Conservation (phyloP, 2,888 invertebrate genomes). For the Cheilosia grossa region DNA sequence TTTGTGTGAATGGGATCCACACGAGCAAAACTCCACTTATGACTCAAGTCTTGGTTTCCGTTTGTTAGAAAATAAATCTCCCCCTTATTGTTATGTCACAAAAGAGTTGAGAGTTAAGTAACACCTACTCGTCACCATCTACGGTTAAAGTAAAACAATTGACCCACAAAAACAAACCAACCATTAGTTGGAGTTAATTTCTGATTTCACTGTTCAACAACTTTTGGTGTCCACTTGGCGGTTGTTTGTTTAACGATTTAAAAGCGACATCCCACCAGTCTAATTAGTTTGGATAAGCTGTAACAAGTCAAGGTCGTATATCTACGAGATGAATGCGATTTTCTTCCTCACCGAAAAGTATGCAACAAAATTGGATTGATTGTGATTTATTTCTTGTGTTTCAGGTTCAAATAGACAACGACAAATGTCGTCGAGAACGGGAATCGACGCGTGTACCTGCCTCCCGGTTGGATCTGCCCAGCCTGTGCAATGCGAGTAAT, state of each 20-base stretch:
- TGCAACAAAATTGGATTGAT: conserved; percentile 24
- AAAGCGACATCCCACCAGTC: conserved; percentile 30
- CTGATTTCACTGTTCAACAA: background rate
- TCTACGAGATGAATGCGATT: conserved; percentile 13
- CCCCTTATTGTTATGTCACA: conserved; percentile 35
- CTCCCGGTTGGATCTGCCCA: conserved; percentile 81
- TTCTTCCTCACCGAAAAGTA: conserved; percentile 43
- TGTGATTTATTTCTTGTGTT: conserved; percentile 44
- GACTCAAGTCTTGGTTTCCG: conserved; percentile 20
- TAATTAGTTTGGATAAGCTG: conserved; percentile 12
- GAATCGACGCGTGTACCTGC: conserved; percentile 79
- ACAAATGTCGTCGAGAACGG: conserved; percentile 83
- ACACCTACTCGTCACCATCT: conserved; percentile 40
- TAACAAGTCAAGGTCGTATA: conserved; percentile 41
- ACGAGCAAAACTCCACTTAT: conserved; percentile 6
- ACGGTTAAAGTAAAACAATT: conserved; percentile 19
- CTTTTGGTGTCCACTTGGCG: conserved; percentile 14
- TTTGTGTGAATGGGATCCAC: conserved; percentile 41
- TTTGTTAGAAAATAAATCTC: conserved; percentile 5
- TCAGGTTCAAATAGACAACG: conserved; percentile 83
- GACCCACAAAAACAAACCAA: conserved; percentile 35
- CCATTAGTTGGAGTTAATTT: conserved; percentile 23
- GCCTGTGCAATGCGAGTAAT: conserved; percentile 79
- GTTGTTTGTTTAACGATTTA: conserved; percentile 43
- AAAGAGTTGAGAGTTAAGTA: conserved; percentile 27